Conservation (phyloP, 2,888 invertebrate species). For the Timema cristinae region DNA sequence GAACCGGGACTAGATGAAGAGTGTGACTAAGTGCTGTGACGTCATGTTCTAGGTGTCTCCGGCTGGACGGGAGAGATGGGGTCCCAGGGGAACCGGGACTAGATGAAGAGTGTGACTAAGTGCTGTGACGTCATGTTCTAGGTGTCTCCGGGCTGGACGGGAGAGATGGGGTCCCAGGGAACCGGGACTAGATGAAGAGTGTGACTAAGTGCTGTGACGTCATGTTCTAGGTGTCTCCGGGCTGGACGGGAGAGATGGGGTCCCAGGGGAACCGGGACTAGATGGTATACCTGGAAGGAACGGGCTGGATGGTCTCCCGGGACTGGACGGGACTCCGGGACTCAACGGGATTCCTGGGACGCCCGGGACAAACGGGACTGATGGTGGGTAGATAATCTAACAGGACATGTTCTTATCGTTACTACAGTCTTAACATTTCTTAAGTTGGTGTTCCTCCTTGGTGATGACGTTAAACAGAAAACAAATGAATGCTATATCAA, state of each 20-base stretch:
- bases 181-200: slow-evolving; percentile 55
- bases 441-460: no score
- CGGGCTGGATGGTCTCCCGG: slow-evolving; percentile 71
- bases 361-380: slow-evolving; percentile 49
- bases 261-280: slow-evolving; percentile 86
- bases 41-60: slow-evolving; percentile 40
- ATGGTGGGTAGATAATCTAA: slow-evolving; percentile 48
- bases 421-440: no score
- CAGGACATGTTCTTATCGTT: no score
- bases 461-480: no score
- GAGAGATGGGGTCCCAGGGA: slow-evolving; percentile 83
- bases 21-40: no score
- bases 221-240: slow-evolving; percentile 49
- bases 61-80: slow-evolving; percentile 82
- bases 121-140: slow-evolving; percentile 15
- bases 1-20: slow-evolving; percentile 77
- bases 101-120: slow-evolving; percentile 49
- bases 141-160: slow-evolving; percentile 69
- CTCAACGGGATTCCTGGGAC: slow-evolving; percentile 59
- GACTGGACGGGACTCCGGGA: slow-evolving; percentile 70
- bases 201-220: no score
- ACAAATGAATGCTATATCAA: no score
- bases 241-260: slow-evolving; percentile 81
- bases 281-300: slow-evolving; percentile 83
- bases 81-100: slow-evolving; percentile 88